These are phyloP conservation scores for Drosophila flavopinicola DNA, from an alignment of 2,888 invertebrate genomes.

Conservation along the genomic window DNA sequence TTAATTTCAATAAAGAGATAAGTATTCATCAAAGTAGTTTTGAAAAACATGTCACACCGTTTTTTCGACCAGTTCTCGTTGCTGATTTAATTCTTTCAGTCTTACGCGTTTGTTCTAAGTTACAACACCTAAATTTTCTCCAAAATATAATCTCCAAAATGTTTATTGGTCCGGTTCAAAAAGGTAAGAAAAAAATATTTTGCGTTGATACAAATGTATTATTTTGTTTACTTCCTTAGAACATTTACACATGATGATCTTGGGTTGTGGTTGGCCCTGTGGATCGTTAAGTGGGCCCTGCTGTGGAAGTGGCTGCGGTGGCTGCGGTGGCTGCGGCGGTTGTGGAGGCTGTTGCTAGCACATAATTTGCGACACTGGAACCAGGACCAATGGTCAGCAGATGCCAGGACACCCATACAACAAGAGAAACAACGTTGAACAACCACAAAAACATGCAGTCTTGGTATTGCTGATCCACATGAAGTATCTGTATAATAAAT, in stretches of 20 bases:
- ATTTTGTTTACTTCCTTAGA: too few species aligned
- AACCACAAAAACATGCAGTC: not conserved
- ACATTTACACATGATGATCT: slow-evolving; percentile 24
- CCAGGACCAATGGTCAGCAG: not conserved
- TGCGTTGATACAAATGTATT: too few species aligned
- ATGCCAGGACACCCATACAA: not conserved
- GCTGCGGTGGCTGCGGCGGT: slow-evolving; percentile 5
- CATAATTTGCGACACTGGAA: not conserved
- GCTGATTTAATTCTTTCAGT: too few species aligned
- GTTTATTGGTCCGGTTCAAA: slow-evolving; percentile 11
- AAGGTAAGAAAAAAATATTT: not conserved
- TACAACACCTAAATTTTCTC: slow-evolving; percentile 10
- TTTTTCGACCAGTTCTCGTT: too few species aligned
- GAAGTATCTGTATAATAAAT: not conserved
- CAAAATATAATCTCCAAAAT: slow-evolving; percentile 2
- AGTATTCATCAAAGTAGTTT: not conserved
- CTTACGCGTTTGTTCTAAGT: too few species aligned
- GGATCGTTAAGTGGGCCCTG: slow-evolving; percentile 57
- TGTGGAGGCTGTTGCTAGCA: not conserved
- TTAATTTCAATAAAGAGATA: too few species aligned
- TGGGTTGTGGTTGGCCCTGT: slow-evolving; percentile 60
- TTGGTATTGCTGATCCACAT: not conserved
- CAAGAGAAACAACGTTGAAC: not conserved
- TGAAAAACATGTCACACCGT: not conserved
- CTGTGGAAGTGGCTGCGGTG: slow-evolving; percentile 25